Evolutionary conservation across 92 coral and sea anemone genomes (phyloP).

Genomic region (Muricea muricata): DNA sequence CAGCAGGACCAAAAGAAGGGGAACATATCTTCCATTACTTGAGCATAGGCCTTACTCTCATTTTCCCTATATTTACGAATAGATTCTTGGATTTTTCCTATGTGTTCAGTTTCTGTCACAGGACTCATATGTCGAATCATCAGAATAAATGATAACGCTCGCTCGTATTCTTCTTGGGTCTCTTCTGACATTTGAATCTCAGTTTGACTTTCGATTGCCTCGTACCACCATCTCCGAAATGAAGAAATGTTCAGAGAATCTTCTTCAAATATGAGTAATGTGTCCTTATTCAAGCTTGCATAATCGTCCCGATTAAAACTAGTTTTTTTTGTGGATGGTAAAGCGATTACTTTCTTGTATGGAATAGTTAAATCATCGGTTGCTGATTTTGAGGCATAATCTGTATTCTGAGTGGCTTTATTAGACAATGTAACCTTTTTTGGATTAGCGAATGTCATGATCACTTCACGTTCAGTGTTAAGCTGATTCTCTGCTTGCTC

Average conservation of each 20-base stretch:
- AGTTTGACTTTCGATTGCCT: slow-evolving; percentile 13
- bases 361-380: not conserved
- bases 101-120: slow-evolving; percentile 48
- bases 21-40: slow-evolving; percentile 12
- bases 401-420: no score
- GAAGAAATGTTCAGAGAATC: slow-evolving; percentile 20
- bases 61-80: slow-evolving; percentile 36
- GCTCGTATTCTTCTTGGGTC: slow-evolving; percentile 28
- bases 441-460: no score
- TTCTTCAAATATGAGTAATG: slow-evolving; percentile 39
- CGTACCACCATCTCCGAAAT: slow-evolving; percentile 49
- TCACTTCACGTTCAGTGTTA: no score
- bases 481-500: not conserved
- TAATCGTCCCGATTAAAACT: not conserved
- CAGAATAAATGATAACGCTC: slow-evolving; percentile 41
- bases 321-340: slow-evolving; percentile 47
- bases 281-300: slow-evolving; percentile 12
- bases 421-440: no score
- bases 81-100: slow-evolving; percentile 37
- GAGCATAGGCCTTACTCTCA: not conserved
- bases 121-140: slow-evolving; percentile 63
- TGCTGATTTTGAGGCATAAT: no score
- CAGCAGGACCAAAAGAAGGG: slow-evolving; percentile 48
- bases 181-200: not conserved
- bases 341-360: slow-evolving; percentile 37